These are phyloP conservation scores for Sigmodon hispidus DNA, from an alignment of 2,113 vertebrate species.

Conservation along the genomic window DNA sequence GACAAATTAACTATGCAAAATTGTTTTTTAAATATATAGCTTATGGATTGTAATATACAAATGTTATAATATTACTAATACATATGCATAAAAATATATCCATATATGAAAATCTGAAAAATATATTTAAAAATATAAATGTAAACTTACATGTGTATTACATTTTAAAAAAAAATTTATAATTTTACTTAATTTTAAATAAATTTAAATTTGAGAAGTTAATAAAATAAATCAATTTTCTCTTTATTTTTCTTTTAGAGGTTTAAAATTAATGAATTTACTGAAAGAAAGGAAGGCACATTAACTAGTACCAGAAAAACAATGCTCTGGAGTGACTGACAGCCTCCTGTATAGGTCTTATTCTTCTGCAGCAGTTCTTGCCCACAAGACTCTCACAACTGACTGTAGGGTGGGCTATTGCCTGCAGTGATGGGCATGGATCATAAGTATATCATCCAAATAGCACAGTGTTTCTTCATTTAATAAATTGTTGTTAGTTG, in stretches of 20 bases:
- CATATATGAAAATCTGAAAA: not conserved
- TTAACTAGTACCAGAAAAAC: not conserved
- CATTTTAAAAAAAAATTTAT: not conserved
- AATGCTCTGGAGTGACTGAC: not conserved
- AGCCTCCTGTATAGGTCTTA: accelerated
- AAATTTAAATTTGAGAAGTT: not conserved
- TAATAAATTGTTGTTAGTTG: not conserved
- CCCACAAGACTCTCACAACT: not conserved
- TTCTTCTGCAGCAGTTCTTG: accelerated
- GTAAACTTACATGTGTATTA: not conserved
- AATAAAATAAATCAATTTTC: not conserved
- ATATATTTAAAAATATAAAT: not conserved
- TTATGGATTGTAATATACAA: not conserved
- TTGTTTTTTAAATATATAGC: not conserved
- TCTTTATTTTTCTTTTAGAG: not conserved
- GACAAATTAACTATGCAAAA: not conserved
- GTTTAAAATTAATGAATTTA: not conserved
- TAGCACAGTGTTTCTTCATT: not conserved
- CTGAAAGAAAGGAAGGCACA: not conserved
- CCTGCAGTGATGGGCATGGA: accelerated
- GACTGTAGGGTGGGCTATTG: accelerated
- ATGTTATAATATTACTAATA: not conserved
- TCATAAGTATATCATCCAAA: not conserved
- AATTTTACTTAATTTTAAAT: not conserved
- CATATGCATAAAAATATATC: not conserved